Conservation (phyloP, 2,113 vertebrate species). For the Mobula hypostoma region DNA sequence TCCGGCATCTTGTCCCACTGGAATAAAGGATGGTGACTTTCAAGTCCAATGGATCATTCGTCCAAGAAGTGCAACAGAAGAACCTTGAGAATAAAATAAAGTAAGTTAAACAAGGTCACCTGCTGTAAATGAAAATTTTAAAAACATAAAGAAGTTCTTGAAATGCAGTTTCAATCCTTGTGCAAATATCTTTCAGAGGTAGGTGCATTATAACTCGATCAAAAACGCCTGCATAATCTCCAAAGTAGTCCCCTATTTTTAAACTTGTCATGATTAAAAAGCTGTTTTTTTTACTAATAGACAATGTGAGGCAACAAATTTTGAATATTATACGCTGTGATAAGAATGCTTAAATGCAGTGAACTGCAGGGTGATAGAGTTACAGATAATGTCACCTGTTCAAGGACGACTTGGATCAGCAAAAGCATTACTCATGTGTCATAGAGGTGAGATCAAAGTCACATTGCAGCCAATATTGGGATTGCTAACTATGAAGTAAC, state of each 20-base stretch:
- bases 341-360: neutral
- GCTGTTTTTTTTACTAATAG: neutral
- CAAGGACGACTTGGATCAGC: conserved; percentile 6
- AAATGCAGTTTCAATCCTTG: neutral
- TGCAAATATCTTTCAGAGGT: neutral
- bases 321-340: neutral
- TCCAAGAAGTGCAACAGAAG: neutral
- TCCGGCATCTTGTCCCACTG: neutral
- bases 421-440: conserved; percentile 24
- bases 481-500: conserved; percentile 14
- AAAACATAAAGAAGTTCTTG: neutral
- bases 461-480: conserved; percentile 11
- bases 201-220: neutral
- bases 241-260: neutral
- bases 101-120: neutral
- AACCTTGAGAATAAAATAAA: neutral
- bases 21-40: neutral
- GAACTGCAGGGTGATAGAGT: neutral
- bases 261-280: neutral
- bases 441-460: conserved; percentile 35
- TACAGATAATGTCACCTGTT: neutral
- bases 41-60: neutral
- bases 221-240: neutral
- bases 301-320: neutral
- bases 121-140: neutral